These are phyloP conservation scores for Drosophila truncata DNA, from an alignment of 1,140 invertebrate species.

Conservation along the genomic window DNA sequence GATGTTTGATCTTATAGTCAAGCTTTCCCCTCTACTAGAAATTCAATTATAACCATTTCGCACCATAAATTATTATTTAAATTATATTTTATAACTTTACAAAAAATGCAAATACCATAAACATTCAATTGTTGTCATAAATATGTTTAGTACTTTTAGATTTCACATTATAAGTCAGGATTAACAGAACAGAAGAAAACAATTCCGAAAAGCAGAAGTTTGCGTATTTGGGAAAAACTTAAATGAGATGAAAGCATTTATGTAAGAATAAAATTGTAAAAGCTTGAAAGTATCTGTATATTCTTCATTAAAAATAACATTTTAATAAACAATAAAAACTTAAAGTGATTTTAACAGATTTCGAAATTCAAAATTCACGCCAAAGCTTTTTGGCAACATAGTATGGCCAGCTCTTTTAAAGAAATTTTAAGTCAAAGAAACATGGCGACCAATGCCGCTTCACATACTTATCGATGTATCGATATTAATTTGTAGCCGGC, in stretches of 20 bases:
- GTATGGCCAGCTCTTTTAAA: not conserved
- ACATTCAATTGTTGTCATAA: too few species aligned
- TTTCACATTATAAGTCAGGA: too few species aligned
- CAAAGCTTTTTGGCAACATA: not conserved
- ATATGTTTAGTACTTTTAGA: too few species aligned
- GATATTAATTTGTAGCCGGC: not conserved
- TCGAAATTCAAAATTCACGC: not conserved
- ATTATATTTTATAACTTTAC: too few species aligned
- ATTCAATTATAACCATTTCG: too few species aligned
- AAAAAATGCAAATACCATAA: too few species aligned
- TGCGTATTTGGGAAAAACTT: too few species aligned
- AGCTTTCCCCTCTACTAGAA: not conserved
- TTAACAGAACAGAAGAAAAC: too few species aligned
- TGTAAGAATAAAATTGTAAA: too few species aligned
- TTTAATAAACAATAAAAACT: not conserved
- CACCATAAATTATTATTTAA: too few species aligned
- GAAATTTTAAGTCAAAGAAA: not conserved
- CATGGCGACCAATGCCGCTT: not conserved
- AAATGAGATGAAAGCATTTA: too few species aligned
- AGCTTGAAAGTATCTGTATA: not conserved
- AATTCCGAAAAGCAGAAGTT: too few species aligned
- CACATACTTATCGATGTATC: not conserved
- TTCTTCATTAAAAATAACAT: not conserved
- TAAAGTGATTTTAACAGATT: not conserved
- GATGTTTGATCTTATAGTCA: not conserved